Conservation (phyloP, 2,888 invertebrate genomes). For the Drosophila mayaguana region DNA sequence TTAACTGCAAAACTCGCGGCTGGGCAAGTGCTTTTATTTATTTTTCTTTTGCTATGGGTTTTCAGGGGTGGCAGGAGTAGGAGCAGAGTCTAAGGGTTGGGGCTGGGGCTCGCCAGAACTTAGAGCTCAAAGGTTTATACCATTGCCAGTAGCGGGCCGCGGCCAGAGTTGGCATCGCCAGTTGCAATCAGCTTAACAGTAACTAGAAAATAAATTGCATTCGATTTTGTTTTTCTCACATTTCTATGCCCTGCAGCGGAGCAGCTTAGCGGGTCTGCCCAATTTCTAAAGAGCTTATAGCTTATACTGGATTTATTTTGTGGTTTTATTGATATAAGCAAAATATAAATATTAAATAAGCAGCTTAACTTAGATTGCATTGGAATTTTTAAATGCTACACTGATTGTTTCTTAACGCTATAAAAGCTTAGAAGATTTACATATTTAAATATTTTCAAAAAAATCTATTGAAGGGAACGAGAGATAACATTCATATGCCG, state of each 20-base stretch:
- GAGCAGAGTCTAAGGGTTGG: neutral
- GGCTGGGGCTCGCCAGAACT: slow-evolving; percentile 29
- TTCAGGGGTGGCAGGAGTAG: neutral
- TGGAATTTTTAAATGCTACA: too few species aligned
- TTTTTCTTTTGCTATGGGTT: slow-evolving; percentile 41
- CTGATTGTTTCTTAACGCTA: too few species aligned
- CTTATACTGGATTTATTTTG: neutral
- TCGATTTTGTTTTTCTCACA: slow-evolving; percentile 69
- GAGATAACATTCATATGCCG: too few species aligned
- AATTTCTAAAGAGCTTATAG: neutral
- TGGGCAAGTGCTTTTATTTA: slow-evolving; percentile 47
- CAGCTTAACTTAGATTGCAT: neutral
- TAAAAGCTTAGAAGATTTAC: too few species aligned
- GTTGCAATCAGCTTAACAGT: slow-evolving; percentile 81
- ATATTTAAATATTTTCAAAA: too few species aligned
- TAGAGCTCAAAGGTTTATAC: slow-evolving; percentile 69
- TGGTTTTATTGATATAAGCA: neutral
- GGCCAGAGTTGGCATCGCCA: slow-evolving; percentile 29
- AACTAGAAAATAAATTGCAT: slow-evolving; percentile 82
- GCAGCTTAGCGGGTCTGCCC: neutral
- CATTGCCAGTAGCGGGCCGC: slow-evolving; percentile 24
- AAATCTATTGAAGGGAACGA: too few species aligned
- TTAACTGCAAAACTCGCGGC: slow-evolving; percentile 51
- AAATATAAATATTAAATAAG: neutral
- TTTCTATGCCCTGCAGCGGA: slow-evolving; percentile 28